Conservation (phyloP, 2,797 vertebrate genomes). For the Benthosema pterotum region DNA sequence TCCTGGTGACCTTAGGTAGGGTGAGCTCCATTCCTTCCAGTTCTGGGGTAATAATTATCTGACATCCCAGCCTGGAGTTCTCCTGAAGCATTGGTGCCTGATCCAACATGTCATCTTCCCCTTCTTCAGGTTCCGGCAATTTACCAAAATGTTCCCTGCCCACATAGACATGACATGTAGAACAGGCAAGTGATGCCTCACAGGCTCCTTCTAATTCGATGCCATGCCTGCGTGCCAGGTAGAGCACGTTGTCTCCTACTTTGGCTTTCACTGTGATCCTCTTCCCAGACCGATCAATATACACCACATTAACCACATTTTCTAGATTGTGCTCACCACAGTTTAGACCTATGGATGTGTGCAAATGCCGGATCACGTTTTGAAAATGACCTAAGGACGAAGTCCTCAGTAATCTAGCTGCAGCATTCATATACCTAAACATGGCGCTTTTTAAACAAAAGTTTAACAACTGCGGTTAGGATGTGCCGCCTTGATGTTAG, state of each 20-base stretch:
- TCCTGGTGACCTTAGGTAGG: conserved; percentile 90
- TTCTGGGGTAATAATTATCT: conserved; percentile 84
- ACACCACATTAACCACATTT: conserved; percentile 88
- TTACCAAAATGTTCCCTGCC: conserved; percentile 75
- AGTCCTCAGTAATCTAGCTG: conserved; percentile 17
- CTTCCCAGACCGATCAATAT: conserved; percentile 84
- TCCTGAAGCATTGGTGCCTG: conserved; percentile 91
- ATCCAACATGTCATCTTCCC: conserved; percentile 95
- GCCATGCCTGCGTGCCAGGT: conserved; percentile 87
- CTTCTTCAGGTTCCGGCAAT: conserved; percentile 85
- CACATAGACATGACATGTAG: conserved; percentile 92
- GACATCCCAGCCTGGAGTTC: conserved; percentile 91
- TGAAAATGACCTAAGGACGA: conserved; percentile 44
- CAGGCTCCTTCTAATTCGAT: conserved; percentile 93
- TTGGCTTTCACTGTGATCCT: conserved; percentile 86
- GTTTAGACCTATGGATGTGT: conserved; percentile 73
- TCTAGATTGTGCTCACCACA: conserved; percentile 63
- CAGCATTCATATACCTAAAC: conserved; percentile 40
- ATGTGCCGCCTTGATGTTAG: too few relatives aligned
- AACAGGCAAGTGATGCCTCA: conserved; percentile 92
- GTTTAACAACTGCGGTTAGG: too few relatives aligned
- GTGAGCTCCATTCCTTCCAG: conserved; percentile 88
- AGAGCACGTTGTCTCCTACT: conserved; percentile 89
- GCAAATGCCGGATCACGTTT: conserved; percentile 71
- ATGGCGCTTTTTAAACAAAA: conserved; percentile 28